Base-by-base conservation (phyloP, 2,113 vertebrate genomes). In the Nothobranchius furzeri region DNA sequence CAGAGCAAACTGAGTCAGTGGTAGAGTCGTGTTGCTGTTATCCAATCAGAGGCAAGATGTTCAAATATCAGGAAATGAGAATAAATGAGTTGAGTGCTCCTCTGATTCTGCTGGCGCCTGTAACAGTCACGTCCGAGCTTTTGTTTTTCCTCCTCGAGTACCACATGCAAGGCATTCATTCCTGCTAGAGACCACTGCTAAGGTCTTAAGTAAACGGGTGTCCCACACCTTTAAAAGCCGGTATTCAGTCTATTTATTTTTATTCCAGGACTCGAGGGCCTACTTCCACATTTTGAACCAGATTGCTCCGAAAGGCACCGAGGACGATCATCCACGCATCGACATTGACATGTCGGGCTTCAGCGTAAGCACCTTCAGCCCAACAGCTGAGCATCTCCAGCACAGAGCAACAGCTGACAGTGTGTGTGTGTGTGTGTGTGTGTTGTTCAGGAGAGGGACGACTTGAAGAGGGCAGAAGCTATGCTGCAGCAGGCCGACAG, bases 281-380 rank as follows among this genome's bases (percentile, higher is more conserved):
- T 99, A 98, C 79, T 99, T 95, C 92, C 94, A 97, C 91, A 93
- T 99, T 84, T 93, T 99, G 73, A 92, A 96, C 77, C 95, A 99
- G 85, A 94, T 99, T 59, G 94, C 97, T 48, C 97, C 96, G 1
- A 98, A 98, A 89, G 96, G 96, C 80, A 95, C 95, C 7, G 95
- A 98, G 55, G 97, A 98, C 55, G 94, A 94, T 12, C 75, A 96
- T 64, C 94, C 95, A 0, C 92, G 95, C 64, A 94, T 99, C 48
- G 88, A 94, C 69, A 94, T 98, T 69, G 94, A 95, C 90, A 95
- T 97, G 95, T 86, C 91, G 14, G 96, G 96, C 88, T 88, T 98
- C 60, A 93, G 82, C 86, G 97, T 98, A 91, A 94, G 94, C 62
- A 1, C 54, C 53, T 4, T 47, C 42, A 6, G 57, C 6, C 2